Conservation (phyloP, 2,888 invertebrate species). For the Tetanocera ferruginea region DNA sequence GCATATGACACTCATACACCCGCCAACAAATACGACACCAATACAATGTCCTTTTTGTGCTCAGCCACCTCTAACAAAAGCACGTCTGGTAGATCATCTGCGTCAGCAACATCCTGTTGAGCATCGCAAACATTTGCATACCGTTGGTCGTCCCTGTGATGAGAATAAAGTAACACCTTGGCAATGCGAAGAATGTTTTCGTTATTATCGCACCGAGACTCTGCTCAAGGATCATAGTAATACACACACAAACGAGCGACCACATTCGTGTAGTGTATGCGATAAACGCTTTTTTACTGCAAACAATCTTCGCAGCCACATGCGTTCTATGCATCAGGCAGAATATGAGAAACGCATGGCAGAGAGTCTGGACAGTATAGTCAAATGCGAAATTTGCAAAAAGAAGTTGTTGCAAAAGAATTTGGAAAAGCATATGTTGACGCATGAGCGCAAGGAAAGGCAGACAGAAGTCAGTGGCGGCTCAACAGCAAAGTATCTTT, state of each 20-base stretch:
- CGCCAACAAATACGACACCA: slow-evolving; percentile 24
- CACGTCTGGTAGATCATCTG: slow-evolving; percentile 36
- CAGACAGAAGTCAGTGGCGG: slow-evolving; percentile 4
- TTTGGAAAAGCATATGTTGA: slow-evolving; percentile 47
- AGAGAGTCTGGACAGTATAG: slow-evolving; percentile 25
- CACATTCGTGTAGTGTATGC: slow-evolving; percentile 39
- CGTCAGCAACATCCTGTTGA: slow-evolving; percentile 40
- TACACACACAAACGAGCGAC: slow-evolving; percentile 38
- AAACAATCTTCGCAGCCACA: slow-evolving; percentile 41
- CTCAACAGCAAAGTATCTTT: slow-evolving; percentile 39
- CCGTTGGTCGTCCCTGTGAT: slow-evolving; percentile 14
- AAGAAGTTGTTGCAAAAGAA: slow-evolving; percentile 47
- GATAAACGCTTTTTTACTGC: slow-evolving; percentile 39
- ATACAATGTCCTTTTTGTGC: slow-evolving; percentile 36
- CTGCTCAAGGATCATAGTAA: slow-evolving; percentile 42
- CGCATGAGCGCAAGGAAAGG: slow-evolving; percentile 48
- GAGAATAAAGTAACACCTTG: slow-evolving; percentile 39
- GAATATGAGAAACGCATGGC: slow-evolving; percentile 33
- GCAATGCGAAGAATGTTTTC: slow-evolving; percentile 46
- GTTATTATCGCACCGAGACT: slow-evolving; percentile 32
- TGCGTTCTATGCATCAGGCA: slow-evolving; percentile 40
- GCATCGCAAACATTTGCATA: slow-evolving; percentile 34
- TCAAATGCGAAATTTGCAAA: slow-evolving; percentile 48
- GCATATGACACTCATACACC: slow-evolving; percentile 39
- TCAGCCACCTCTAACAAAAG: slow-evolving; percentile 11